phyloP scores from a whole-genome alignment of 2,113 vertebrate species.

The Hoplias malabaricus region DNA sequence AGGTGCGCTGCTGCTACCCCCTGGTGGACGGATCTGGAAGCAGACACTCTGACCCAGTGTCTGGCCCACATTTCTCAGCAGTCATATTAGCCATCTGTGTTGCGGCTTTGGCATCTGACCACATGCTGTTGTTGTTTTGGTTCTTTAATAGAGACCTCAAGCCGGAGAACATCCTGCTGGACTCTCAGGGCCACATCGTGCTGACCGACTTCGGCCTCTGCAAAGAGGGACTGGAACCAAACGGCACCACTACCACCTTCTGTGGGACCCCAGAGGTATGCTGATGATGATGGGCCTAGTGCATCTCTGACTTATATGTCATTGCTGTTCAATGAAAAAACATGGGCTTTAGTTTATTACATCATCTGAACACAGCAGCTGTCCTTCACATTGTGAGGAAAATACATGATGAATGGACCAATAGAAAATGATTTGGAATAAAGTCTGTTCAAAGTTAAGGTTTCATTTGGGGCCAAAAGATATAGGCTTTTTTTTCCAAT shows the following conservation, averaged over 20 bases:
- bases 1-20: constrained; percentile 64
- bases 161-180: constrained; percentile 80
- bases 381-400: too few species aligned
- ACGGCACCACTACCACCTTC: constrained; percentile 75
- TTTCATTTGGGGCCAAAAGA: too few species aligned
- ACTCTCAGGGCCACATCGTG: constrained; percentile 78
- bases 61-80: background rate
- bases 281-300: too few species aligned
- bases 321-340: too few species aligned
- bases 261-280: constrained; percentile 80
- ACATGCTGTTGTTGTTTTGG: background rate
- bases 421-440: too few species aligned
- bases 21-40: constrained; percentile 49
- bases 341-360: too few species aligned
- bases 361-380: too few species aligned
- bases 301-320: too few species aligned
- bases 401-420: too few species aligned
- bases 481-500: too few species aligned
- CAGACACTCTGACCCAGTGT: background rate
- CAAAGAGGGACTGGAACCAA: constrained; percentile 75
- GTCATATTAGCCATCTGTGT: background rate
- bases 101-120: background rate
- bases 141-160: constrained; percentile 73
- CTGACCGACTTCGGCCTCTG: constrained; percentile 82
- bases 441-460: too few species aligned